A percentile compares a stretch with the other conserved stretches of the same genome.
Conservation (phyloP, 2,113 vertebrate genomes). For the Ceyx margarethae region DNA sequence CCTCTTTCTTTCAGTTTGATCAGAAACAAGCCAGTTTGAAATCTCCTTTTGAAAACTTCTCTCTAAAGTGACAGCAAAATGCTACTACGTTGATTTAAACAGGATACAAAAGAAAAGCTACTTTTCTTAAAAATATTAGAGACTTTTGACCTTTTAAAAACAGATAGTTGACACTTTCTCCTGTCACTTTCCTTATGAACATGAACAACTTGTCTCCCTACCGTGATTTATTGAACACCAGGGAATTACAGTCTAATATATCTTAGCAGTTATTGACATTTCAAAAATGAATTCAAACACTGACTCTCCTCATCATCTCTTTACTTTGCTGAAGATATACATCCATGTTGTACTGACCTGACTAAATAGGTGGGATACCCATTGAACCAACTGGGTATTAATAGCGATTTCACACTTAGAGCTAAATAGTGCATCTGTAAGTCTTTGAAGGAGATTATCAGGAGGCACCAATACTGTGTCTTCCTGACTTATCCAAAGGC, state of each 20-base stretch:
- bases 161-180: constrained; percentile 37
- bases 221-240: constrained; percentile 10
- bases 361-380: background rate
- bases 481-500: background rate
- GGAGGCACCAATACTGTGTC: background rate
- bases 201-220: constrained; percentile 34
- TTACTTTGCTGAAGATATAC: background rate
- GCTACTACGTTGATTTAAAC: constrained; percentile 38
- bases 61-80: constrained; percentile 2
- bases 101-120: constrained; percentile 25
- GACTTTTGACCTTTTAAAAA: constrained; percentile 59
- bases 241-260: constrained; percentile 20
- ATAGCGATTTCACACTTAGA: background rate
- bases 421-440: background rate
- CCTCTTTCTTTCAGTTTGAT: background rate
- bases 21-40: background rate
- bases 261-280: constrained; percentile 33
- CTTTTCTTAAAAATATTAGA: constrained; percentile 50
- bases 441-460: background rate
- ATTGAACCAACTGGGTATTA: background rate
- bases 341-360: background rate
- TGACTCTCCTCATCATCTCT: background rate
- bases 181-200: constrained; percentile 21
- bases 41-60: background rate
- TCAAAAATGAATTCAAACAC: constrained; percentile 27